Evolutionary conservation across 2,113 vertebrate genomes (phyloP), one percentile per base, ranked within the genome.

Genomic region (Nyctibius bracteatus): DNA sequence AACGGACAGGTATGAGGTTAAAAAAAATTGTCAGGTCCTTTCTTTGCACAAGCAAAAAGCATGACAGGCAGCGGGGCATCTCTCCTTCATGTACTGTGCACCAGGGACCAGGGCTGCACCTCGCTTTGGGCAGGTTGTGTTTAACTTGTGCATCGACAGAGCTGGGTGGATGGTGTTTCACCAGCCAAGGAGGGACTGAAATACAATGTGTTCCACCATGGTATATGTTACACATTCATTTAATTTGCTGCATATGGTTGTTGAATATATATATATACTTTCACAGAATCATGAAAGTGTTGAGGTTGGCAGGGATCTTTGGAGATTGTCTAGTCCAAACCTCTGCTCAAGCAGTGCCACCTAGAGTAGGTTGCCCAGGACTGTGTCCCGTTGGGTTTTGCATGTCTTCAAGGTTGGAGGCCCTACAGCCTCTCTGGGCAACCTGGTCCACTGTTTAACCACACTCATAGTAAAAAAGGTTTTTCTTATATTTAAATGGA

Each of bases 151-250:
- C 0, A 0, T 18, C 0, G 1, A n/a, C 33, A 75, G 16, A 33
- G 47, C 12, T 44, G 70, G 52, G 4, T n/a, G 90, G 47, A 28
- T 41, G 35, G 46, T 33, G 44, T 33, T 20, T 44, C 22, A 37
- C 1, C 20, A 35, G 31, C 43, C n/a, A 10, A n/a, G 30, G 12
- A 77, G 27, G 43, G 28, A 8, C 27, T 65, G 62, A 49, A 61
- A n/a, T 8, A 7, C 3, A 0, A 6, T 11, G 21, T 7, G 49
- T 44, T 58, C 46, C 11, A 21, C 31, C 58, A 2, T 1, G 7
- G 20, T 15, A 4, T n/a, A 9, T 12, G 20, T 66, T 35, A 27
- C 4, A 10, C 4, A 15, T 41, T 41, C 5, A 43, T 61, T 28
- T 22, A 44, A 72, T 88, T 39, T 67, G 8, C 27, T 85, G 22